A percentile compares a stretch with the other conserved stretches of the same genome.
phyloP scores from a whole-genome alignment of 1,140 invertebrate species.

The Caenorhabditis inopinata region DNA sequence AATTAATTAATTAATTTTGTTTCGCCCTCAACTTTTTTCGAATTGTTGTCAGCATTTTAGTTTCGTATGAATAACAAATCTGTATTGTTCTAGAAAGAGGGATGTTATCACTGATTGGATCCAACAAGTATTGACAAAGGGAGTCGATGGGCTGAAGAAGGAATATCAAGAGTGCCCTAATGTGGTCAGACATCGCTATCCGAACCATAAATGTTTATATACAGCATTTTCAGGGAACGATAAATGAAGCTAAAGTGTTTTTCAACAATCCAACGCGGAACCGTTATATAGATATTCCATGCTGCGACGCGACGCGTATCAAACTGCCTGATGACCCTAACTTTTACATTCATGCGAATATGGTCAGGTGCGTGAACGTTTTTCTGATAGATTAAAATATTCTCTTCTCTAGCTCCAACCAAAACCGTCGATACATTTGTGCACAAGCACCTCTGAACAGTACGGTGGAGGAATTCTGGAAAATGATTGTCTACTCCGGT shows the following conservation, averaged over 20 bases:
- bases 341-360: conserved; percentile 41
- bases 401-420: neutral
- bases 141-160: neutral
- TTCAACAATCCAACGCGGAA: neutral
- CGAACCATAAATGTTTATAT: too few species aligned
- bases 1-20: neutral
- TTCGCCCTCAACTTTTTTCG: neutral
- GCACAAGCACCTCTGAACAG: conserved; percentile 49
- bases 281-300: conserved; percentile 28
- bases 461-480: conserved; percentile 69
- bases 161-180: neutral
- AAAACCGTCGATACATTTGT: conserved; percentile 32
- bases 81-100: neutral
- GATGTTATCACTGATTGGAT: neutral
- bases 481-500: conserved; percentile 68
- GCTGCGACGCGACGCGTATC: conserved; percentile 31
- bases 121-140: neutral
- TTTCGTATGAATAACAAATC: neutral
- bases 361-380: neutral
- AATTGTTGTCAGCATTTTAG: neutral
- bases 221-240: neutral
- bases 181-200: neutral
- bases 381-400: neutral
- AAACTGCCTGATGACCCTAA: conserved; percentile 6
- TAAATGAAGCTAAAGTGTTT: neutral